Evolutionary conservation across 2,113 vertebrate genomes (phyloP).

Genomic region (Chionodraco myersi): DNA sequence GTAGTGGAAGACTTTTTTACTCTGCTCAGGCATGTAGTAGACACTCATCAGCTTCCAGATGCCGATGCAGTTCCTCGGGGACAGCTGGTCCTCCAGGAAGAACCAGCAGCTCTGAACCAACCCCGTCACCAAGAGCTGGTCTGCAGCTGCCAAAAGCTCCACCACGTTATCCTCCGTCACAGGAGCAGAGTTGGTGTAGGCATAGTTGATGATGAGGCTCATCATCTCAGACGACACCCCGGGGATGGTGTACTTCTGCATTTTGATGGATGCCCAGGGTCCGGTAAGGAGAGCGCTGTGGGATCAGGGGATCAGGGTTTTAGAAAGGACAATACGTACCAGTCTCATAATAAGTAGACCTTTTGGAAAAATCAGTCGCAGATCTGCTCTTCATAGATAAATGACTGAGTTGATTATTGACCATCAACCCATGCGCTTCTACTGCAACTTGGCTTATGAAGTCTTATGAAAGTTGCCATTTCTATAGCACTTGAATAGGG

Average conservation of each 20-base stretch:
- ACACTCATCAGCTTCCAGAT: slow-evolving; percentile 79
- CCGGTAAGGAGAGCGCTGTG: slow-evolving; percentile 40
- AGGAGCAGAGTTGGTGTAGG: slow-evolving; percentile 38
- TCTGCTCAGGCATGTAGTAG: slow-evolving; percentile 75
- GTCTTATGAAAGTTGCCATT: too few relatives aligned
- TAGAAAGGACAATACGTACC: neutral
- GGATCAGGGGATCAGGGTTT: neutral
- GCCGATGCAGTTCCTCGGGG: slow-evolving; percentile 74
- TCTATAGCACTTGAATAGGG: too few relatives aligned
- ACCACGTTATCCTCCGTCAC: slow-evolving; percentile 83
- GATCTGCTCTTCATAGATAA: neutral
- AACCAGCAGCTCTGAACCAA: slow-evolving; percentile 83
- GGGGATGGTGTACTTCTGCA: neutral
- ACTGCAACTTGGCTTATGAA: too few relatives aligned
- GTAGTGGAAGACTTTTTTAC: slow-evolving; percentile 79
- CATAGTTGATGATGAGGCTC: slow-evolving; percentile 36
- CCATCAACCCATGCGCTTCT: neutral
- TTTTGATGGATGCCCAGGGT: neutral
- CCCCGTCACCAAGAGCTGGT: slow-evolving; percentile 85
- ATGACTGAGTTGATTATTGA: neutral
- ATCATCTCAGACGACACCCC: slow-evolving; percentile 27
- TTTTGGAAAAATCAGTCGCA: neutral
- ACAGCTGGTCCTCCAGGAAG: slow-evolving; percentile 85
- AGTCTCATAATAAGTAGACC: neutral
- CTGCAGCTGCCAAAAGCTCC: slow-evolving; percentile 81